Conservation (phyloP, 2,888 invertebrate species). For the Orthonychiurus folsomi region DNA sequence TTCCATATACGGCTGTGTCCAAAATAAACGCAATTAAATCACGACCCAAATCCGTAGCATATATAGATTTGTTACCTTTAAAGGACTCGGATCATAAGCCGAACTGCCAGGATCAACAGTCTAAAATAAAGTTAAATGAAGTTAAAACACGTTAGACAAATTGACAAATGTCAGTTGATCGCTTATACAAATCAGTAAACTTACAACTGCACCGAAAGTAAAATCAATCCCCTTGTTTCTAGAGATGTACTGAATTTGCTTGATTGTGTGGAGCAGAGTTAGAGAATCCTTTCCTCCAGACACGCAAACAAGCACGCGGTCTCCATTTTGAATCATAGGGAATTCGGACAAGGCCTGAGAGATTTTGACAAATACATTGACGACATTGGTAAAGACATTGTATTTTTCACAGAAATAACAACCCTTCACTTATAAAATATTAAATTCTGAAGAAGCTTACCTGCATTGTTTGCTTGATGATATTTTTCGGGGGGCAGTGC, state of each 20-base stretch:
- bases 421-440: neutral
- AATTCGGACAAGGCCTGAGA: conserved; percentile 75
- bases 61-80: too few species aligned
- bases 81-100: conserved; percentile 53
- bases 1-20: conserved; percentile 64
- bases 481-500: conserved; percentile 66
- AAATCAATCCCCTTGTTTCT: conserved; percentile 66
- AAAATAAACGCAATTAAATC: too few species aligned
- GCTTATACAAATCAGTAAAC: too few species aligned
- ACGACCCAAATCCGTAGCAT: too few species aligned
- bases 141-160: too few species aligned
- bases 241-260: conserved; percentile 72
- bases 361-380: too few species aligned
- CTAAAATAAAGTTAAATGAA: too few species aligned
- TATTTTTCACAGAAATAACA: neutral
- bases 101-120: conserved; percentile 63
- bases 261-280: conserved; percentile 70
- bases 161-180: too few species aligned
- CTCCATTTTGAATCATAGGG: conserved; percentile 73
- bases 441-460: conserved; percentile 44
- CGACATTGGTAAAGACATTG: neutral
- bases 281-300: conserved; percentile 76
- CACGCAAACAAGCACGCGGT: conserved; percentile 72
- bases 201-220: conserved; percentile 56
- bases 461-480: conserved; percentile 73